A percentile compares a stretch with the other conserved stretches of the same genome.
Evolutionary conservation across 2,888 invertebrate species (phyloP).

Genomic region (Belgica antarctica): DNA sequence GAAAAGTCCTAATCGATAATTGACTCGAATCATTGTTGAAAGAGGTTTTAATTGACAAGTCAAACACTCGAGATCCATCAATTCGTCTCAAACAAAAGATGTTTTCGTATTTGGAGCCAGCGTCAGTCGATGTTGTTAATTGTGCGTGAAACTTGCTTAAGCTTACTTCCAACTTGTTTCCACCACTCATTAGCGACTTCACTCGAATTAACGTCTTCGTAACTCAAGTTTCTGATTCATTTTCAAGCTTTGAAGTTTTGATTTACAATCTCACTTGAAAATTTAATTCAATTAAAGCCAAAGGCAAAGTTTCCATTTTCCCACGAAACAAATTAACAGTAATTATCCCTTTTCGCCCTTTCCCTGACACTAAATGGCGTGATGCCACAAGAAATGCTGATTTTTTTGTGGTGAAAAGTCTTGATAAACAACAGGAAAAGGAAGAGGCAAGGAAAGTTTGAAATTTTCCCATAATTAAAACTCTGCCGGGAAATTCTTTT

Average conservation of each 20-base stretch:
- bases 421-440: conserved; percentile 3
- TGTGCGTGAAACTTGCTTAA: background rate
- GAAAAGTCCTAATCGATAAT: background rate
- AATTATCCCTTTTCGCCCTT: conserved; percentile 17
- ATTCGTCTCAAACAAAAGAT: background rate
- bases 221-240: conserved; percentile 4
- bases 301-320: background rate
- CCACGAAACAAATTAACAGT: conserved; percentile 21
- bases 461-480: conserved; percentile 30
- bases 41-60: conserved; percentile 2
- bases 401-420: conserved; percentile 12
- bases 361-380: background rate
- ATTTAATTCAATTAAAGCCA: background rate
- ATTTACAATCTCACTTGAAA: no score
- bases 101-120: background rate
- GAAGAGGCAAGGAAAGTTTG: background rate
- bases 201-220: background rate
- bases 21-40: background rate
- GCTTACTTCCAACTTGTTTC: background rate
- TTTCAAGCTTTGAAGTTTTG: no score
- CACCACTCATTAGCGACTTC: background rate
- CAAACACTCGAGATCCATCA: background rate
- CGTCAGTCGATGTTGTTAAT: background rate
- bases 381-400: background rate
- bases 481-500: background rate